Base-by-base conservation (phyloP, 2,113 vertebrate species). In the Chaetodon trifascialis region DNA sequence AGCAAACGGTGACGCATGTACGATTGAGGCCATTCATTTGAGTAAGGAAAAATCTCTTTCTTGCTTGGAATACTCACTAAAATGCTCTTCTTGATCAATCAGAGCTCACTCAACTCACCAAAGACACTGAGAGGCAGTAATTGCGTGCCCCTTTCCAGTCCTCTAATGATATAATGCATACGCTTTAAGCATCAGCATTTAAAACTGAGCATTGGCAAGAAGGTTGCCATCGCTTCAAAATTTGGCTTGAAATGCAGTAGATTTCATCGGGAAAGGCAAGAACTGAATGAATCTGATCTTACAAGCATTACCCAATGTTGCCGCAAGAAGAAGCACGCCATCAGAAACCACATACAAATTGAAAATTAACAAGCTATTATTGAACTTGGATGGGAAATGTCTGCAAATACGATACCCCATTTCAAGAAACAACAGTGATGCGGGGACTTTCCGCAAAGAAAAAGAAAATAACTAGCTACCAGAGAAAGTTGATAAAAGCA, bases 401-500 rank as follows among this genome's bases (percentile, higher is more conserved):
- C n/a, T 34, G 47, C 75, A 84, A 76, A 76, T 17, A 0, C 1
- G 25, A 74, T 80, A 84, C 80, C 59, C 70, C 11, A 14, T 81
- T 85, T 89, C 58, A 73, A 79, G 66, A 74, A 80, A 80, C 74
- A 52, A 49, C 54, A 67, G 52, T 10, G 47, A 83, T 73, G 62
- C n/a, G 21, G 84, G 73, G 79, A 82, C 84, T 86, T 85, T 80
- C 4, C 5, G 67, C 68, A 1, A 11, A 64, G 58, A 11, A 52
- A 52, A 36, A 44, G 23, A 64, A 47, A 38, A 38, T 38, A 69
- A 42, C 16, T 15, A 65, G 42, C 77, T 68, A 36, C 49, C 66
- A 65, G 58, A 85, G 87, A 86, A 78, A 84, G 86, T 86, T 47
- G 85, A 91, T 91, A 91, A 85, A 89, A 80, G 84, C 60, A 44